Conservation (phyloP, 2,113 vertebrate genomes). For the Plecturocebus donacophilus region DNA sequence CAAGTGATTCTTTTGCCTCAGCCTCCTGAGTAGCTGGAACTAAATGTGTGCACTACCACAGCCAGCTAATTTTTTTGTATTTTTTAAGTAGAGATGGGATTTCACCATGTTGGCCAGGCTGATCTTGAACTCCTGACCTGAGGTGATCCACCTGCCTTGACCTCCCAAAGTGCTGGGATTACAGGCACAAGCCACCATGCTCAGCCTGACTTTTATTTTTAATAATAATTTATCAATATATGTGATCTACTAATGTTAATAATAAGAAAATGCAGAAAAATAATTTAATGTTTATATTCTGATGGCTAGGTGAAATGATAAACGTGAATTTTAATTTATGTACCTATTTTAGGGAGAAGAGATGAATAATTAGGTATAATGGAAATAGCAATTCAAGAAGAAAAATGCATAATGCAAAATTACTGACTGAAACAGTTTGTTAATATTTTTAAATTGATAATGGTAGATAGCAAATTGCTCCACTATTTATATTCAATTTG, state of each 20-base stretch:
- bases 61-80: too few relatives aligned
- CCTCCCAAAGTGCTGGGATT: too few relatives aligned
- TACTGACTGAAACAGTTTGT: background rate
- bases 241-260: background rate
- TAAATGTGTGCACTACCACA: too few relatives aligned
- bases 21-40: too few relatives aligned
- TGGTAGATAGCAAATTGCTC: background rate
- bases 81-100: too few relatives aligned
- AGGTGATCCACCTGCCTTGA: too few relatives aligned
- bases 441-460: constrained; percentile 44
- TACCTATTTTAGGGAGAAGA: background rate
- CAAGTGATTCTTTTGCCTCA: too few relatives aligned
- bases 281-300: background rate
- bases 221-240: constrained; percentile 3
- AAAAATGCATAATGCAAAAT: constrained; percentile 13
- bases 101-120: too few relatives aligned
- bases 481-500: constrained; percentile 21
- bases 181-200: too few relatives aligned
- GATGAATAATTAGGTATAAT: background rate
- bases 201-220: background rate
- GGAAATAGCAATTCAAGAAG: constrained; percentile 5
- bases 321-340: background rate
- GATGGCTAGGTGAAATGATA: background rate
- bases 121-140: too few relatives aligned
- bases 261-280: background rate